Evolutionary conservation across 2,113 vertebrate genomes (phyloP), one percentile per base, ranked within the genome.

Genomic region (Oryzias curvinotus): DNA sequence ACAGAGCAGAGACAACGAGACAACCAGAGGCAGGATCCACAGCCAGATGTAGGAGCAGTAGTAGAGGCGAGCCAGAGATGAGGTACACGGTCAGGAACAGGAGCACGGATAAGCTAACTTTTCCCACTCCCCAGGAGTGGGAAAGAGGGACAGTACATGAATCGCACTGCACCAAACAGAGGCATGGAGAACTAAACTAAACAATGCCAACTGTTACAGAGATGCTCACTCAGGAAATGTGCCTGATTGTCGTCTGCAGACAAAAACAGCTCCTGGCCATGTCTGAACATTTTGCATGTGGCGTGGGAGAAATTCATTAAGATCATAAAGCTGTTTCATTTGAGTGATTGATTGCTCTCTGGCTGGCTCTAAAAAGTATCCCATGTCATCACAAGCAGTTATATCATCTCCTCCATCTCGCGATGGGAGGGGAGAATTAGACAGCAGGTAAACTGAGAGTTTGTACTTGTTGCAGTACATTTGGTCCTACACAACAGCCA

Each of bases 241-340:
- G 36, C 8, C 36, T 36, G 36, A 10, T 23, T 36, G 36, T 36
- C 36, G 71, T 71, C 73, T 12, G 19, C 43, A 75, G 74, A 79
- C 59, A 79, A 68, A 77, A 77, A 68, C 55, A 59, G 73, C 44
- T 65, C 43, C 53, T 73, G 65, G 65, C 75, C 64, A 53, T 7
- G 16, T 55, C 15, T 71, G 66, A 80, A 66, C 62, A 60, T 66
- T 28, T 14, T 45, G 53, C 53, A 70, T 62, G 74, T 83, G 82
- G 83, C 82, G 80, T 85, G 83, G 85, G 81, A 85, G 86, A 82
- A 80, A 82, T 87, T 84, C 71, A 89, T 88, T 82, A 85, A 52
- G 72, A 52, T 66, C 62, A 62, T 86, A 85, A 85, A 89, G 19
- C 71, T 81, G 85, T 80, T 80, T 55, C 18, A 25, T 15, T 45